Evolutionary conservation across 2,797 vertebrate genomes (phyloP), one percentile per base, ranked within the genome.

Genomic region (Falco rusticolus): DNA sequence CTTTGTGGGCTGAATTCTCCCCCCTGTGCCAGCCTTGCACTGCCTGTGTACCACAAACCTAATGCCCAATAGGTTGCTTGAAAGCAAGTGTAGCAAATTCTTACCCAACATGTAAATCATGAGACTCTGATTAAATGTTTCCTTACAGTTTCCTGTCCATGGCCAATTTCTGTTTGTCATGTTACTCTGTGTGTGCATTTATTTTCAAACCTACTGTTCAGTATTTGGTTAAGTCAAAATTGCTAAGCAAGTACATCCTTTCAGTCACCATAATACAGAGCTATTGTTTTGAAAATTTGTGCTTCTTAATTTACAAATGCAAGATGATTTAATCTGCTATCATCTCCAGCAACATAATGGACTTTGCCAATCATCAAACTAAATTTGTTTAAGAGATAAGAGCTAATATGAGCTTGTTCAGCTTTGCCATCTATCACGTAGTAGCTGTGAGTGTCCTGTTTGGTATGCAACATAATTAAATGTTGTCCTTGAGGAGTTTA

Each of bases 401-500:
- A 86, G 29, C 56, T 89, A 79, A 77, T 66, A 85, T 56, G 75
- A 94, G 37, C 33, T 90, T 6, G 0, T 81, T 92, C 76, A 78
- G 34, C 57, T 91, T 91, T 88, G 33, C 45, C 45, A 76, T 87
- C 69, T 91, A 61, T 85, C 75, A 41, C 20, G 16, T 63, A 78
- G 47, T 59, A 69, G 17, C 28, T 61, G 9, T 13, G 45, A 81
- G 18, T 43, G 8, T 75, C 65, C 72, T 84, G 19, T 71, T 91
- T 93, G 64, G 6, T 77, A 85, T 83, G 78, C 68, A 83, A 47
- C n/a, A 26, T 70, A 89, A 95, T 92, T 87, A 87, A 90, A 74
- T 80, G 26, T 66, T 93, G 78, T 91, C 89, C 89, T 90, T 92
- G 76, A 96, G 79, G 50, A 81, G 16, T 92, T 91, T 76, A 41